These are phyloP conservation scores for Mamestra configurata DNA, from an alignment of 1,140 invertebrate genomes.

Conservation along the genomic window DNA sequence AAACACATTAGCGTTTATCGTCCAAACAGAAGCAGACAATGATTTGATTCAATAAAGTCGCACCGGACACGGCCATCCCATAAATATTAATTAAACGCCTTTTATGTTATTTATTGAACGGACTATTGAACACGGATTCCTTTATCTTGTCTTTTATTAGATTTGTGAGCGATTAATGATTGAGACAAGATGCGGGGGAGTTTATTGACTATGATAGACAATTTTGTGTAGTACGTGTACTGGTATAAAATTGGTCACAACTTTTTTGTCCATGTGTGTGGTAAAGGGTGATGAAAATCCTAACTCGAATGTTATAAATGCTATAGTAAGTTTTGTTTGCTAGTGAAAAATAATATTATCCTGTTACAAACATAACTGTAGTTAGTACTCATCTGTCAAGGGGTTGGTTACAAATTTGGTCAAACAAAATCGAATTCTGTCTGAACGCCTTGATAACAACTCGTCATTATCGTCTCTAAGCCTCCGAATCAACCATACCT, in stretches of 20 bases:
- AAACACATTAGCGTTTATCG: conserved; percentile 26
- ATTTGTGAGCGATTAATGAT: conserved; percentile 35
- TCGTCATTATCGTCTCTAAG: too few relatives aligned
- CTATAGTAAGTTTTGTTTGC: too few relatives aligned
- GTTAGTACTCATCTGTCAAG: too few relatives aligned
- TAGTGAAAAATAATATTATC: too few relatives aligned
- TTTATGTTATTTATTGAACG: conserved; percentile 44
- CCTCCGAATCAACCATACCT: too few relatives aligned
- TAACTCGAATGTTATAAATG: too few relatives aligned
- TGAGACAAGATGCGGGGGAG: conserved; percentile 11
- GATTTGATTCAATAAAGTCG: conserved; percentile 52
- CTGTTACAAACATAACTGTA: too few relatives aligned
- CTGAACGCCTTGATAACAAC: too few relatives aligned
- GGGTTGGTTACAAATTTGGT: too few relatives aligned
- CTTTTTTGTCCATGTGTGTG: neutral
- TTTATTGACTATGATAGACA: conserved; percentile 23
- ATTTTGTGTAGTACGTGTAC: neutral
- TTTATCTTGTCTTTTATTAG: conserved; percentile 47
- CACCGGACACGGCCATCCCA: conserved; percentile 39
- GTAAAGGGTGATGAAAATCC: too few relatives aligned
- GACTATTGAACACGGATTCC: conserved; percentile 38
- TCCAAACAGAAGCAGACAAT: conserved; percentile 28
- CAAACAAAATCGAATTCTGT: too few relatives aligned
- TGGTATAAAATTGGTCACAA: neutral
- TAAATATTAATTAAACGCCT: conserved; percentile 50